Evolutionary conservation across 2,888 invertebrate genomes (phyloP), one percentile per base, ranked within the genome.

Genomic region (Charanyca ferruginea): DNA sequence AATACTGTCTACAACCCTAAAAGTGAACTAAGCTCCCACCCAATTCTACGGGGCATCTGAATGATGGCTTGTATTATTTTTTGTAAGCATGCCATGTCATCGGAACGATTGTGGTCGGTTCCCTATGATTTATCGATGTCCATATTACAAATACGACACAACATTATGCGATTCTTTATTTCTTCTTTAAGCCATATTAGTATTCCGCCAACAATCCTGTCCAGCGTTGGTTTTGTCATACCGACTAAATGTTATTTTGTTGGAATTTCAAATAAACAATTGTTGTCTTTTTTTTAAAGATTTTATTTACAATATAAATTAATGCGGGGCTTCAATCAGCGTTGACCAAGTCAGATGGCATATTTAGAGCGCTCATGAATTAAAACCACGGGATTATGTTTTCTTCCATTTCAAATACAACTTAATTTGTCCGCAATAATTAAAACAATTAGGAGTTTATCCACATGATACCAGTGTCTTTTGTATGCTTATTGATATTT

Each of bases 111-210:
- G 95, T 94, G 93, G 92, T 91, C 94, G 83, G 90, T 93, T 92
- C 95, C 92, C 94, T 95, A 95, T 95, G 95, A 95, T 95, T 94
- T 95, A 95, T 95, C 90, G 94, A 92, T 89, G 94, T 91, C 93
- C 95, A 94, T 94, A 94, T 94, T 94, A 95, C 94, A 94, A 95
- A 95, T 95, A 94, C 94, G 93, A 95, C 93, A 94, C 91, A 93
- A 91, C 89, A 94, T 94, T 94, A 94, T 94, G 89, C 93, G 90
- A 91, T 93, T 92, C 92, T 94, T 94, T 95, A 94, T 95, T 95
- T 95, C 93, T 94, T 94, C 93, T 95, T 94, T 94, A 95, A 91
- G 89, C 88, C 92, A 92, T 95, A 95, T 95, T 95, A 95, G 95
- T 95, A 95, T 95, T 94, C 95, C 88, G 90, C 92, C 91, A 94